Base-by-base conservation (phyloP, 2,888 invertebrate species). In the Lordiphosa fenestrarum region DNA sequence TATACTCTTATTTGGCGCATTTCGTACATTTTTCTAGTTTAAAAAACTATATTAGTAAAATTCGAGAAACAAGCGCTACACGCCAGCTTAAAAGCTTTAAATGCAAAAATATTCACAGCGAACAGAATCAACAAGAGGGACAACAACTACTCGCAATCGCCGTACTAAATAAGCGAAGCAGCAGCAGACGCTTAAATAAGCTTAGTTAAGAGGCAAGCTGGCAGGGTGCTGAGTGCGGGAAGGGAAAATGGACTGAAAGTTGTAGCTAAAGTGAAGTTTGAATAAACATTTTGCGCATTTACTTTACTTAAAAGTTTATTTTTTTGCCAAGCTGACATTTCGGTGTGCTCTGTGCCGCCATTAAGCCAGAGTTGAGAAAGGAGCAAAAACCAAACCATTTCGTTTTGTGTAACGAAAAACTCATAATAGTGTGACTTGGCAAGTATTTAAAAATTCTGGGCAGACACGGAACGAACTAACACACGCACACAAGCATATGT, bases 251-350 rank as follows among this genome's bases (percentile, higher is more conserved):
- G 39, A 50, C 61, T 63, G 40, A 58, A 81, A 84, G 70, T 74
- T 82, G 63, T 70, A 68, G 64, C 70, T 82, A 66, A 82, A 84
- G 84, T 71, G 66, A 82, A 80, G 84, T 84, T 82, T 84, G 84
- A 84, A 84, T 84, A 84, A 80, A 80, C 80, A 80, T 84, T 80
- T 84, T 78, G 75, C 82, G 77, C 84, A 84, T 84, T 84, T 80
- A 84, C 80, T 80, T 80, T 68, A 84, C 83, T 80, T 84, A 82
- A 80, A 78, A 78, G 66, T 78, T 80, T 64, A 60, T 60, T 56
- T 63, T 57, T 63, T 63, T 63, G 56, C 57, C 66, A 59, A 72
- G 73, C 84, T 67, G 78, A 81, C 78, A 84, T 71, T 81, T 74
- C 46, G 33, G 25, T 35, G 41, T 6, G 10, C 21, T 36, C 41